Evolutionary conservation across 2,888 invertebrate genomes (phyloP).

Genomic region (Chorisops tibialis): DNA sequence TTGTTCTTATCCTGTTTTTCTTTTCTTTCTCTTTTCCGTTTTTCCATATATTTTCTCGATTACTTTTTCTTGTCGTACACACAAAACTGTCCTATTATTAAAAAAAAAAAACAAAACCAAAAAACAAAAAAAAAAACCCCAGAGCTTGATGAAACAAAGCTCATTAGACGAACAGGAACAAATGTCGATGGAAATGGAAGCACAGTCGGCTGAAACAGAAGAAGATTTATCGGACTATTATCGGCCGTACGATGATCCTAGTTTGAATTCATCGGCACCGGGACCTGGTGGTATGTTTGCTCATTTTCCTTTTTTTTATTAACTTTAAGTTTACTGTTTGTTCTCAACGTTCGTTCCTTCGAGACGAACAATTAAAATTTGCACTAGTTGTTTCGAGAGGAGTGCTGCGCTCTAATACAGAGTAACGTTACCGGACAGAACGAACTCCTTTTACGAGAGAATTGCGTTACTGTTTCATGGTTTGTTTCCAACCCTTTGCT

Average conservation of each 20-base stretch:
- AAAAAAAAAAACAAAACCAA: constrained; percentile 23
- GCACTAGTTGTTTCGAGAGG: too few species aligned
- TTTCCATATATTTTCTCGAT: neutral
- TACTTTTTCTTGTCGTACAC: neutral
- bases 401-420: too few species aligned
- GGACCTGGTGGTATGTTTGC: constrained; percentile 29
- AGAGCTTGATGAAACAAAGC: constrained; percentile 87
- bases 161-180: constrained; percentile 79
- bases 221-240: constrained; percentile 53
- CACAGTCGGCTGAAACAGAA: constrained; percentile 61
- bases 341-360: too few species aligned
- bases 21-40: neutral
- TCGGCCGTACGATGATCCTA: constrained; percentile 51
- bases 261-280: constrained; percentile 36
- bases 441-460: too few species aligned
- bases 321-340: too few species aligned
- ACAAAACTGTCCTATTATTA: neutral
- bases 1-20: neutral
- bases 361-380: too few species aligned
- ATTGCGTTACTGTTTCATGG: too few species aligned
- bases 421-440: too few species aligned
- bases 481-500: too few species aligned
- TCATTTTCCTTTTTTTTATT: too few species aligned
- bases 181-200: constrained; percentile 69
- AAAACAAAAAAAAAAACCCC: constrained; percentile 11